Evolutionary conservation across 1,140 invertebrate genomes (phyloP), one percentile per base, ranked within the genome.

Genomic region (Nephotettix cincticeps): DNA sequence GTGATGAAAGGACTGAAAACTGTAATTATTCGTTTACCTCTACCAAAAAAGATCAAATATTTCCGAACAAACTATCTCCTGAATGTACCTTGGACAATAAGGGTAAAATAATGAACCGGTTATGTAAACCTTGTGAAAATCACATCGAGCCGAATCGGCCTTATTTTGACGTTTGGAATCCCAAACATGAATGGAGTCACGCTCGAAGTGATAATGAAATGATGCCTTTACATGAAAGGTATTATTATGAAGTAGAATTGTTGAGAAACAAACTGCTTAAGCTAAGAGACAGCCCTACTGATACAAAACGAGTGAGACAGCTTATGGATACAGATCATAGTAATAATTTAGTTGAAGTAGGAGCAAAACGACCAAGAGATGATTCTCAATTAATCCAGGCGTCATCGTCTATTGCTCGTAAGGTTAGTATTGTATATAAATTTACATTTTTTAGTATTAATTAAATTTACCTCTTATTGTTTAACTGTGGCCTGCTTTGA

Each of bases 241-340:
- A 75, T 58, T 67, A 73, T 14, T 71, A 54, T 6, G 72, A 75
- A 72, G 72, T 73, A 17, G 72, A 75, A 72, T 58, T 63, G n/a
- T 65, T 75, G 4, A 68, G 70, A 56, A 72, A 70, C 28, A 73
- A 75, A 63, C 25, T 75, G 9, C 56, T 65, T 19, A 70, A 75
- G 25, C 29, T 73, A 17, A 64, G 66, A 19, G 72, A 67, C 0
- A 71, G 1, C 2, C 32, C 32, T 14, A 23, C 13, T 21, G 71
- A 72, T 25, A 29, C 14, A 11, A 75, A 71, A 23, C 27, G 71
- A 67, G 27, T 51, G 14, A 61, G 65, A 23, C 45, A 64, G 17
- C 25, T 63, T 19, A 72, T 65, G 69, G 72, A 75, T 25, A 70
- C 66, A 19, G 73, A 72, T 23, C 25, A 43, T 19, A 56, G 58